Base-by-base conservation (phyloP, 2,113 vertebrate genomes). In the Octodon degus region DNA sequence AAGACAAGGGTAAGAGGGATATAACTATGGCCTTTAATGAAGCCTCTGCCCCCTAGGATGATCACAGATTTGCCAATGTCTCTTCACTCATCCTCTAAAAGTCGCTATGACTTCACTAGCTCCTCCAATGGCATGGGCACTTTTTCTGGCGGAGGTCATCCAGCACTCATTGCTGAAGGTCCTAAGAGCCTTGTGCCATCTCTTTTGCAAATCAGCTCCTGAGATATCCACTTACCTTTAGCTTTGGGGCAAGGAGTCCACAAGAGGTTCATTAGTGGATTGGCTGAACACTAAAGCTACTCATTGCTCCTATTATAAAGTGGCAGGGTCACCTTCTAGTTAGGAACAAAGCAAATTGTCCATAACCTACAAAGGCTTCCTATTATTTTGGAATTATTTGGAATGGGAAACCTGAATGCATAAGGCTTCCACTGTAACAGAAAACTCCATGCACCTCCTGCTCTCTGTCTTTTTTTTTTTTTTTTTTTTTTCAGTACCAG, bases 11-110 rank as follows among this genome's bases (percentile, higher is more conserved):
- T n/a, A 74, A 89, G 5, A 27, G 3, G 19, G 2, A 27, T 14
- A 1, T 10, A 74, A 76, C 5, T 5, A 17, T 0, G 74, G 0
- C 3, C 3, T 68, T 7, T 89, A 55, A 1, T 27, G 16, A 22
- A 85, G 2, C 20, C 60, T 25, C 14, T 30, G 17, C 82, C n/a
- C 3, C 47, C 32, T 77, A 70, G 17, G 43, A 1, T 8, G 50
- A 84, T 1, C 8, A 68, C 63, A 87, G 10, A 19, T 32, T 84
- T 5, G 43, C 32, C 10, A 70, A 17, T 13, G 4, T 8, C 13
- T 77, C 3, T 22, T 62, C 14, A 30, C 0, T 60, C 13, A 6
- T 34, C 77, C 77, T 24, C 16, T 40, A 3, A n/a, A 32, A 5
- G 2, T 5, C 12, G 20, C 24, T 65, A 24, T 67, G 40, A 84